Evolutionary conservation across 1,140 invertebrate genomes (phyloP), one percentile per base, ranked within the genome.

Genomic region (Chymomyza costata): DNA sequence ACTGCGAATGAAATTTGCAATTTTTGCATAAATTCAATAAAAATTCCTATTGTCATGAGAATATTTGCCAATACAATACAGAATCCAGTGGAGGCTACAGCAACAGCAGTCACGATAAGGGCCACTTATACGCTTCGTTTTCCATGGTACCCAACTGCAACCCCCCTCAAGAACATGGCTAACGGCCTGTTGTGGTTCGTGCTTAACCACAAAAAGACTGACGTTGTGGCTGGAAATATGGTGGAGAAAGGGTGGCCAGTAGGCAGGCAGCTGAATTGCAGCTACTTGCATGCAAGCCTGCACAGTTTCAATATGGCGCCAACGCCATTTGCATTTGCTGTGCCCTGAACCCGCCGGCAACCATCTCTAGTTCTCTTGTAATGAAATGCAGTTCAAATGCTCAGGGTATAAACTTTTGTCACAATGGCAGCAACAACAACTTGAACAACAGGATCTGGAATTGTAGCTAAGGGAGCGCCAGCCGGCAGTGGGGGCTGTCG

Each of bases 351-450:
- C 10, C 10, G 5, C 5, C 10, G 25, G 10, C 25, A 5, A 34
- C 45, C 32, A 48, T 16, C 38, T 47, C 19, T 31, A 39, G 45
- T 48, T 30, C 25, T 18, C 18, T 44, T 50, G 44, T 80, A 80
- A 80, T 80, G 73, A 80, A 80, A 80, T 80, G 73, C 73, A 80
- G 73, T 80, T 80, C 74, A 80, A 80, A 80, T 80, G 73, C 73
- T 81, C 65, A 49, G 68, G 67, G 55, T 68, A 67, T 61, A 73
- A 78, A 80, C 73, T 78, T 78, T 80, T 73, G 73, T 66, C 66
- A 57, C 73, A 71, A 63, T 70, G 58, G 39, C 41, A 34, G 16
- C 13, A n/a, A 8, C 8, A 44, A 16, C 17, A 31, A 13, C 25
- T 43, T 6, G 8, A 32, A 41, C 38, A 38, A 31, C 34, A 11